phyloP scores from a whole-genome alignment of 2,113 vertebrate genomes.

The Columba janthina region DNA sequence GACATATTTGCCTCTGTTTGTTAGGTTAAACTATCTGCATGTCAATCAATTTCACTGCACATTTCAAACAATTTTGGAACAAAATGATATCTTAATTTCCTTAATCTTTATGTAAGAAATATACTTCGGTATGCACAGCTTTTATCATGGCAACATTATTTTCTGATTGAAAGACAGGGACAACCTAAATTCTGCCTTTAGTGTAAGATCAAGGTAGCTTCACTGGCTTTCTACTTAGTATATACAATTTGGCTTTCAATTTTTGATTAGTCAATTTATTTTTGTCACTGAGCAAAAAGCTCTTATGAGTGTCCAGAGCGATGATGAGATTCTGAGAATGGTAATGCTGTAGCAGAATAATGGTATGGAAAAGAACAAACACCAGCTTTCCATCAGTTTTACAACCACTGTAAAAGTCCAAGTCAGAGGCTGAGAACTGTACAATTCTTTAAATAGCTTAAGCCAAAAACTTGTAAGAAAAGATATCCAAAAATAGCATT shows the following conservation, averaged over 20 bases:
- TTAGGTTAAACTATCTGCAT: background rate
- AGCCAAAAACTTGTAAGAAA: slow-evolving; percentile 49
- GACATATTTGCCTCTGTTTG: background rate
- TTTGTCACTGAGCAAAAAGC: slow-evolving; percentile 16
- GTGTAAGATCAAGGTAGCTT: background rate
- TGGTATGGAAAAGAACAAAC: background rate
- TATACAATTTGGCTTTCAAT: background rate
- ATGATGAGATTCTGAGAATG: slow-evolving; percentile 1
- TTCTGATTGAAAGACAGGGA: background rate
- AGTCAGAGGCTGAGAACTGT: slow-evolving; percentile 30
- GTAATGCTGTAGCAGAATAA: background rate
- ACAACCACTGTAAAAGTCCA: slow-evolving; percentile 39
- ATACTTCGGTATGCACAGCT: background rate
- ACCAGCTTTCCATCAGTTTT: slow-evolving; percentile 46
- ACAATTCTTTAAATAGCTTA: slow-evolving; percentile 56
- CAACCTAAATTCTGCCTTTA: background rate
- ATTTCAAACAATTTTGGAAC: background rate
- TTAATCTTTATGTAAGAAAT: background rate
- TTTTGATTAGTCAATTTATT: slow-evolving; percentile 1
- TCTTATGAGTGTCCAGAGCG: background rate
- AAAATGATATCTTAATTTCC: background rate
- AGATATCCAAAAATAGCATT: slow-evolving; percentile 57
- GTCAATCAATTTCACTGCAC: background rate
- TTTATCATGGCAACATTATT: background rate
- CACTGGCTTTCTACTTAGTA: background rate